phyloP scores from a whole-genome alignment of 2,113 vertebrate species.

The Scatophagus argus region DNA sequence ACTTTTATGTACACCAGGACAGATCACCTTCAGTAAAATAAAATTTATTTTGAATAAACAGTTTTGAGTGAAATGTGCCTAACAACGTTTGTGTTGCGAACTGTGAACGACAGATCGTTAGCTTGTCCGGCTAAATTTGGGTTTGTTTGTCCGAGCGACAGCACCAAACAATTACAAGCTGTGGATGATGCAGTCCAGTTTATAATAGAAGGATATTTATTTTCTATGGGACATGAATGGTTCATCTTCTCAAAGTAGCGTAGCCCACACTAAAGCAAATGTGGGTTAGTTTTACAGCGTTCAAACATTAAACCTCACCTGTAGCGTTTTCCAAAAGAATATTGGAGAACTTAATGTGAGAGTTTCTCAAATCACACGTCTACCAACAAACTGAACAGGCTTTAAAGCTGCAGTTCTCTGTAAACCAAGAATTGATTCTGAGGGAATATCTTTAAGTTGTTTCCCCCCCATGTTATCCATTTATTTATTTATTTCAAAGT shows the following conservation, averaged over 20 bases:
- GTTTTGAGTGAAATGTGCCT: no score
- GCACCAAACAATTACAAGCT: neutral
- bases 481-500: constrained; percentile 61
- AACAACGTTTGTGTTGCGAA: neutral
- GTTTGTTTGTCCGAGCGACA: neutral
- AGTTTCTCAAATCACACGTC: constrained; percentile 4
- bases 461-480: constrained; percentile 15
- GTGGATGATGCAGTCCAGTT: neutral
- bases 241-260: neutral
- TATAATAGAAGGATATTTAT: neutral
- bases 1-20: no score
- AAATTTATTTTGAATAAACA: no score
- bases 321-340: neutral
- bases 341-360: neutral
- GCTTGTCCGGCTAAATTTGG: neutral
- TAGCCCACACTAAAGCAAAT: neutral
- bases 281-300: neutral
- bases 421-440: constrained; percentile 37
- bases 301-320: neutral
- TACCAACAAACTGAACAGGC: constrained; percentile 13
- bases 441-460: constrained; percentile 23
- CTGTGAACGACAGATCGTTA: neutral
- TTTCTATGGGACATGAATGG: neutral
- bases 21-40: no score
- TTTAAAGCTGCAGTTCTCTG: constrained; percentile 12